Conservation (phyloP, 2,113 vertebrate genomes). For the Sarotherodon lohbergeri region DNA sequence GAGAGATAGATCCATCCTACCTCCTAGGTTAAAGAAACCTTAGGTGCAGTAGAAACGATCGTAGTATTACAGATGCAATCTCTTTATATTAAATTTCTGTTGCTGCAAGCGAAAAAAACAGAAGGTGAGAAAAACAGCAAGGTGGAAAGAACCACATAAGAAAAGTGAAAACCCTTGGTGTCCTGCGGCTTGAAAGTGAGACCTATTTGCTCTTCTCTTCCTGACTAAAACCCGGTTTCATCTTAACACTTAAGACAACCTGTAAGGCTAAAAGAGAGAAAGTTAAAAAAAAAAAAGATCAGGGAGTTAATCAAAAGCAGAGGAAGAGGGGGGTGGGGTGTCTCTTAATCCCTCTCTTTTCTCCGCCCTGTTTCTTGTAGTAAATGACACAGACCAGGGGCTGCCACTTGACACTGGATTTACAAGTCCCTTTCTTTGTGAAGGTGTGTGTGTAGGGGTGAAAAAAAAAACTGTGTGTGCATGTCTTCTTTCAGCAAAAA, state of each 20-base stretch:
- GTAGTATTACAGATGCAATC: conserved; percentile 1
- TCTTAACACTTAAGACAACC: background rate
- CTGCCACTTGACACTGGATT: conserved; percentile 53
- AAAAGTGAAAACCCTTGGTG: background rate
- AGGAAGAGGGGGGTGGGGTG: background rate
- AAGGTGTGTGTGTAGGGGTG: background rate
- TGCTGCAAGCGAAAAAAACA: background rate
- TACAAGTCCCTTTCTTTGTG: conserved; percentile 47
- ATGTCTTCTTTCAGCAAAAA: conserved; percentile 6
- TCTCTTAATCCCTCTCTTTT: conserved; percentile 48
- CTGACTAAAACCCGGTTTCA: background rate
- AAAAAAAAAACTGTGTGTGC: background rate
- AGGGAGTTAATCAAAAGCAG: conserved; percentile 62
- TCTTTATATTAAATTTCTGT: background rate
- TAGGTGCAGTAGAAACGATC: conserved; percentile 48
- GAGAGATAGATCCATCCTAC: conserved; percentile 24
- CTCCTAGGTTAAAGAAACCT: conserved; percentile 53
- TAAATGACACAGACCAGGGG: conserved; percentile 56
- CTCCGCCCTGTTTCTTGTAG: conserved; percentile 55
- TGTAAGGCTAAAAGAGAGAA: background rate
- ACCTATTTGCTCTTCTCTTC: background rate
- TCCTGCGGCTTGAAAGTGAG: background rate
- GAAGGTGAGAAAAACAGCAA: background rate
- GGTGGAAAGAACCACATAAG: background rate
- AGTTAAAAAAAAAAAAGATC: background rate